Evolutionary conservation across 2,113 vertebrate species (phyloP).

Genomic region (Crypturellus undulatus): DNA sequence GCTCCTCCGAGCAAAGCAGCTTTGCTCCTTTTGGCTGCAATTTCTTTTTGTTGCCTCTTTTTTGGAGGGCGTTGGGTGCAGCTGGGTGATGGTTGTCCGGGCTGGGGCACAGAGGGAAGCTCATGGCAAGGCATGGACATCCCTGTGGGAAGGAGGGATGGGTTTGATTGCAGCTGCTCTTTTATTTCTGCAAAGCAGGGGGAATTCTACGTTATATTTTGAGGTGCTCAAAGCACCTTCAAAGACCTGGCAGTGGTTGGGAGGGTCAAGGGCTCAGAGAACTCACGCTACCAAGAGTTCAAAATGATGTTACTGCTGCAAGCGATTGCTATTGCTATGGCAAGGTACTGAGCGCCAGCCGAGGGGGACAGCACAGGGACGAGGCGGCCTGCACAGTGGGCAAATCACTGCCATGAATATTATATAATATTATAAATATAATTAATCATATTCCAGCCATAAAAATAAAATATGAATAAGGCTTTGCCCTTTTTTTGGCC

Average conservation of each 20-base stretch:
- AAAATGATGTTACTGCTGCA: conserved; percentile 7
- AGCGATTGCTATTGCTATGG: background rate
- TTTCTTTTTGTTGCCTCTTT: background rate
- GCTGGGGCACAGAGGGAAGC: fast-evolving
- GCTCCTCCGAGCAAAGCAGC: background rate
- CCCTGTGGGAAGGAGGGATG: background rate
- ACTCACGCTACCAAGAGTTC: background rate
- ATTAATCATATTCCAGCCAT: background rate
- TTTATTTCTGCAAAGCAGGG: background rate
- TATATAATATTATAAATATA: too few relatives aligned
- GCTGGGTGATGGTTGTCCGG: fast-evolving
- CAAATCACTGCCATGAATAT: background rate
- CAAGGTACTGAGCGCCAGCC: background rate
- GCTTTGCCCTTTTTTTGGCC: background rate
- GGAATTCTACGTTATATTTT: background rate
- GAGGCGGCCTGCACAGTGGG: background rate
- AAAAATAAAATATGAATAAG: too few relatives aligned
- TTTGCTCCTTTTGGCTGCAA: background rate
- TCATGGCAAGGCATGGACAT: background rate
- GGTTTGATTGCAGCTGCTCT: background rate
- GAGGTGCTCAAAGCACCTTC: background rate
- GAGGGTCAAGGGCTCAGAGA: background rate
- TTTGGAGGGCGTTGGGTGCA: background rate
- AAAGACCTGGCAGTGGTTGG: background rate
- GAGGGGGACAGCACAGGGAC: background rate